Conservation (phyloP, 2,797 vertebrate species). For the Microhierax caerulescens region DNA sequence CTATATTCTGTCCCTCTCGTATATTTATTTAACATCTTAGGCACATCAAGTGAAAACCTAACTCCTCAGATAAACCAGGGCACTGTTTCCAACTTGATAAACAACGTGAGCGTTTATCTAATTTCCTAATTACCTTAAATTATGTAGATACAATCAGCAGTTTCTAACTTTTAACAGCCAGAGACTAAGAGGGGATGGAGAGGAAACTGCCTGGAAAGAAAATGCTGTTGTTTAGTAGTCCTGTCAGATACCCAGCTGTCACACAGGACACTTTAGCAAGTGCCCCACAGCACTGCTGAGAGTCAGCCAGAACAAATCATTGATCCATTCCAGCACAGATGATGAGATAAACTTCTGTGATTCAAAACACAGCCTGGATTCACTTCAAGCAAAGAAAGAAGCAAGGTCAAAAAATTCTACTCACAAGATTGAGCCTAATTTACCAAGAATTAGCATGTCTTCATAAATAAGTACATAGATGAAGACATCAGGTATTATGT, state of each 20-base stretch:
- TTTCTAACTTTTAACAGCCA: neutral
- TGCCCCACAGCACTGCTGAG: neutral
- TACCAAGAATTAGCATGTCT: neutral
- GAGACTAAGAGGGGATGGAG: neutral
- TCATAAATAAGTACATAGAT: neutral
- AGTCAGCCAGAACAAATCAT: neutral
- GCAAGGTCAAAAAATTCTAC: neutral
- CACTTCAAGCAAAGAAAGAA: neutral
- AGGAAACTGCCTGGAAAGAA: neutral
- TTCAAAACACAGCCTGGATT: neutral
- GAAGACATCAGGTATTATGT: neutral
- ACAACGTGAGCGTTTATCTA: neutral
- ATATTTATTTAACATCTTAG: neutral
- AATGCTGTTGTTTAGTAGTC: neutral
- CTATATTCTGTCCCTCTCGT: neutral
- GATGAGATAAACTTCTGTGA: neutral
- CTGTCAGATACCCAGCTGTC: neutral
- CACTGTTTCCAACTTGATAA: neutral
- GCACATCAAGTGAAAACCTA: neutral
- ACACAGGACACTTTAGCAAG: neutral
- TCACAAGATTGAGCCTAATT: neutral
- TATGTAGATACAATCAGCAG: neutral
- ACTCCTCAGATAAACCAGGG: neutral
- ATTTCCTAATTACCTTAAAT: neutral
- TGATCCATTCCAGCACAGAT: neutral